Conservation (phyloP, 2,888 invertebrate genomes). For the Drosophila trichaetosa region DNA sequence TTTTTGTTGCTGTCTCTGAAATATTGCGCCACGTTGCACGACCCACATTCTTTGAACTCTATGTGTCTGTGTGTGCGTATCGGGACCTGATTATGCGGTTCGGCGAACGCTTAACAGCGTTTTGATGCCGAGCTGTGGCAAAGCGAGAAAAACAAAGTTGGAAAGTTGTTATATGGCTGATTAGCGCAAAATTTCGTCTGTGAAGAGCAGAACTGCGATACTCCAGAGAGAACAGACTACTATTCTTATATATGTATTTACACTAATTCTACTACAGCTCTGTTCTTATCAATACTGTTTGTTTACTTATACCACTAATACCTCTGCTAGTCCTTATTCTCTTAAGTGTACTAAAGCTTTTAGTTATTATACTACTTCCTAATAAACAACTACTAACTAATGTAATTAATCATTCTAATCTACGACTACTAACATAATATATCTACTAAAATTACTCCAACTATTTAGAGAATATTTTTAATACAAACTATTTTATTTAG, state of each 20-base stretch:
- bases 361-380: not conserved
- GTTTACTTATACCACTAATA: not conserved
- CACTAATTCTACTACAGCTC: not conserved
- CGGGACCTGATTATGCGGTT: slow-evolving; percentile 37
- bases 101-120: slow-evolving; percentile 13
- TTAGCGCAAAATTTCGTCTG: slow-evolving; percentile 6
- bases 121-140: not conserved
- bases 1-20: slow-evolving; percentile 38
- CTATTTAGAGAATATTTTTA: not conserved
- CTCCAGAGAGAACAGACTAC: not conserved
- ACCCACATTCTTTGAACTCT: slow-evolving; percentile 34
- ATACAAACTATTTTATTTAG: not conserved
- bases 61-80: not conserved
- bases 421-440: not conserved
- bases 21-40: slow-evolving; percentile 40
- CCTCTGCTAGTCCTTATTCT: not conserved
- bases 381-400: not conserved
- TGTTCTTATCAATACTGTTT: not conserved
- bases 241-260: not conserved
- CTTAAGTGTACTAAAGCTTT: not conserved
- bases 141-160: slow-evolving; percentile 7
- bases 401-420: not conserved
- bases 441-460: not conserved
- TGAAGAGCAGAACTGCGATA: slow-evolving; percentile 1
- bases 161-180: slow-evolving; percentile 24